phyloP scores from a whole-genome alignment of 1,140 invertebrate species.

The Potamilus streckersoni region DNA sequence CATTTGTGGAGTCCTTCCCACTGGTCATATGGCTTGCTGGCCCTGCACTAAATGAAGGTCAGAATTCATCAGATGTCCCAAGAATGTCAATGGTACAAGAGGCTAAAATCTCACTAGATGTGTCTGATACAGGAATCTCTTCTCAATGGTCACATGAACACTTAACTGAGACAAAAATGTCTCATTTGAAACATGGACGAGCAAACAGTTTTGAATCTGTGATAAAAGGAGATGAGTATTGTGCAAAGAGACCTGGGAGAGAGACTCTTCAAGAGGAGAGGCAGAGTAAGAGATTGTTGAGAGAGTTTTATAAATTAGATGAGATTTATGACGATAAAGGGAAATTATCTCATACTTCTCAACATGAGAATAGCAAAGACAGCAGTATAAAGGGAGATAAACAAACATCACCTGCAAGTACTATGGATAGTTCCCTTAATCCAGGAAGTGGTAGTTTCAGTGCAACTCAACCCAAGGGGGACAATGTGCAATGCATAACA shows the following conservation, averaged over 20 bases:
- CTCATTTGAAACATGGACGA: not conserved
- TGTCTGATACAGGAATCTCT: constrained; percentile 4
- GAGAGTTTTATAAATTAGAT: too few relatives aligned
- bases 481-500: constrained; percentile 35
- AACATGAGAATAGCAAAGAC: too few relatives aligned
- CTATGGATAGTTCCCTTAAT: not conserved
- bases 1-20: constrained; percentile 91
- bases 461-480: constrained; percentile 3
- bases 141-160: not conserved
- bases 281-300: too few relatives aligned
- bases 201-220: not conserved
- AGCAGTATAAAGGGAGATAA: too few relatives aligned
- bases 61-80: not conserved
- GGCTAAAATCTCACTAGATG: constrained; percentile 8
- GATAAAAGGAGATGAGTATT: too few relatives aligned
- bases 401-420: too few relatives aligned
- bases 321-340: too few relatives aligned
- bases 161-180: not conserved
- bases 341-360: too few relatives aligned
- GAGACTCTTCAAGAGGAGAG: too few relatives aligned
- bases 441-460: not conserved
- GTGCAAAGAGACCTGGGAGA: too few relatives aligned
- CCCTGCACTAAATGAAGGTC: not conserved
- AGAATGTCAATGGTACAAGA: not conserved
- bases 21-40: constrained; percentile 80